phyloP scores from a whole-genome alignment of 2,888 invertebrate genomes.

The Diogma glabrata region DNA sequence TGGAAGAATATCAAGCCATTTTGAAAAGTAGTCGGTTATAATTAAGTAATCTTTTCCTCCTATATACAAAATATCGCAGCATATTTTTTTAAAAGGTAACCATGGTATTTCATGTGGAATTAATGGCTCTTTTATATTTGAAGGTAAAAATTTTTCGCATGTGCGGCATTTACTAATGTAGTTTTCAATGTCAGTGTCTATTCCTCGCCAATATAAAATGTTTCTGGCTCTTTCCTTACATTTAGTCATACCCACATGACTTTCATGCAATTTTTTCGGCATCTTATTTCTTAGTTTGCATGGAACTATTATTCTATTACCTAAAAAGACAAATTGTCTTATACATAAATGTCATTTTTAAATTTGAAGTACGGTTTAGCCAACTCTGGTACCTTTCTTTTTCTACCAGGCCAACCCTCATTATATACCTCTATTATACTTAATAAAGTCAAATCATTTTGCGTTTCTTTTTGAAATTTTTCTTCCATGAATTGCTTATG shows the following conservation, averaged over 20 bases:
- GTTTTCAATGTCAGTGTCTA: slow-evolving; percentile 6
- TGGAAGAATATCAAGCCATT: slow-evolving; percentile 14
- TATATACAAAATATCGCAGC: slow-evolving; percentile 12
- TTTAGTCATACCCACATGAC: slow-evolving; percentile 10
- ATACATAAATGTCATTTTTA: too few relatives aligned
- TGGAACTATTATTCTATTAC: too few relatives aligned
- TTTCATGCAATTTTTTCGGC: slow-evolving; percentile 7
- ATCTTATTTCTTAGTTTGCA: too few relatives aligned
- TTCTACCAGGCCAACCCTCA: not conserved
- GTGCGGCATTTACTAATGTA: not conserved
- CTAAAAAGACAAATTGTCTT: too few relatives aligned
- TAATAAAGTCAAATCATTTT: not conserved
- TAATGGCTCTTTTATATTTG: slow-evolving; percentile 11
- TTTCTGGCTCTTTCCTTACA: not conserved
- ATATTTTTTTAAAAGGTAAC: slow-evolving; percentile 11
- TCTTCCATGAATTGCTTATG: too few relatives aligned
- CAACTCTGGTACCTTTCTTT: not conserved
- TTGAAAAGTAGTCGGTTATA: slow-evolving; percentile 16
- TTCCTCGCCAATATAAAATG: slow-evolving; percentile 12
- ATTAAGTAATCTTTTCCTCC: slow-evolving; percentile 14
- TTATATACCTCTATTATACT: not conserved
- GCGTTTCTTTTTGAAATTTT: too few relatives aligned
- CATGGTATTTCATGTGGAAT: slow-evolving; percentile 11
- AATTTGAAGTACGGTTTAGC: too few relatives aligned
- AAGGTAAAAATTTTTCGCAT: slow-evolving; percentile 7